Conservation (phyloP, 1,140 invertebrate genomes). For the Uloborus diversus region DNA sequence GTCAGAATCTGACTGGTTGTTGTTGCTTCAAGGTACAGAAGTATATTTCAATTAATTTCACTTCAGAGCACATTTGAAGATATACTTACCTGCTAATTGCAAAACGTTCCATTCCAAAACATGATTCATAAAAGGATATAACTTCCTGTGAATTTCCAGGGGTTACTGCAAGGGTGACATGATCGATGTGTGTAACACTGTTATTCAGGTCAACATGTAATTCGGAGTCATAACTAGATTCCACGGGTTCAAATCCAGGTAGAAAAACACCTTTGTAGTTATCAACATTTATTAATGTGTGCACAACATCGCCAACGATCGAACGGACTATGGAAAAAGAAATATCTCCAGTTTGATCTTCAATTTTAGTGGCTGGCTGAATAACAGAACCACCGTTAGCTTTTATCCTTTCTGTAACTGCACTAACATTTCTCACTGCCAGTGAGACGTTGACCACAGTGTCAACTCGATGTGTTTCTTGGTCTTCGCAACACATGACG, state of each 20-base stretch:
- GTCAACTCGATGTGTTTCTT: slow-evolving; percentile 64
- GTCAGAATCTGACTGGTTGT: too few species aligned
- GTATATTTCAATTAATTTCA: too few species aligned
- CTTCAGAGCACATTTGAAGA: too few species aligned
- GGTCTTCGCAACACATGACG: slow-evolving; percentile 61
- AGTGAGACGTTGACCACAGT: slow-evolving; percentile 69
- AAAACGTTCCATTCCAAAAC: slow-evolving; percentile 69
- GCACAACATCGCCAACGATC: slow-evolving; percentile 68
- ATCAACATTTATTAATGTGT: slow-evolving; percentile 67
- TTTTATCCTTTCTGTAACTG: slow-evolving; percentile 60
- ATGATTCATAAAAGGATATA: slow-evolving; percentile 67
- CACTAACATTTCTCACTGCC: slow-evolving; percentile 65
- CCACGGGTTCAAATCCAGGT: slow-evolving; percentile 64
- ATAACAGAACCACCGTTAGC: slow-evolving; percentile 61
- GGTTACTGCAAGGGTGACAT: slow-evolving; percentile 67
- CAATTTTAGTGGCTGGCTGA: slow-evolving; percentile 59
- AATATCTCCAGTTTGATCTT: slow-evolving; percentile 63
- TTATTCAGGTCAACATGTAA: not conserved
- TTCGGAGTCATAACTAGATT: not conserved
- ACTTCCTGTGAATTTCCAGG: slow-evolving; percentile 64
- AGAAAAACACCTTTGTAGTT: slow-evolving; percentile 66
- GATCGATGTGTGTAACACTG: slow-evolving; percentile 65
- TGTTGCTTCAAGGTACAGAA: too few species aligned
- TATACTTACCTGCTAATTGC: slow-evolving; percentile 66
- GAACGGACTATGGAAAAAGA: slow-evolving; percentile 66